phyloP scores from a whole-genome alignment of 2,888 invertebrate species.

The Choreutis nemorana region DNA sequence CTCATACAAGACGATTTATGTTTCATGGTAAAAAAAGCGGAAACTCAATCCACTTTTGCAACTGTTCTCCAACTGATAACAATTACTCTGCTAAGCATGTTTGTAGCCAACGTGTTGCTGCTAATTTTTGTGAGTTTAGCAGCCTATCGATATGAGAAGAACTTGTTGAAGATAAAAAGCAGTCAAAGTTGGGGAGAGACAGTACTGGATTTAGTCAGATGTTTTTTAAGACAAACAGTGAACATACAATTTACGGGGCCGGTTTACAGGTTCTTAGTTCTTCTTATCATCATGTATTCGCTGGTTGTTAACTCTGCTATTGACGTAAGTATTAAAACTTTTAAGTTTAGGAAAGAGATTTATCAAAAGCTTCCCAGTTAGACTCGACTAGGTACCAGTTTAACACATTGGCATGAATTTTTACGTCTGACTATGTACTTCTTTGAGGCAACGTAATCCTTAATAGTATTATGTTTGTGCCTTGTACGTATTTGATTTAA shows the following conservation, averaged over 20 bases:
- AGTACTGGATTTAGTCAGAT: conserved; percentile 39
- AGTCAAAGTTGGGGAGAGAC: conserved; percentile 23
- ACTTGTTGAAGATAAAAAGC: conserved; percentile 23
- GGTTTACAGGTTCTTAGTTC: conserved; percentile 32
- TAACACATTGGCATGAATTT: no score
- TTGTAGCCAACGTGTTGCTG: conserved; percentile 26
- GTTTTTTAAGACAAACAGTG: conserved; percentile 48
- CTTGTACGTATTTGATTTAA: no score
- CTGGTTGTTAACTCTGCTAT: conserved; percentile 48
- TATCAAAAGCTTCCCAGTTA: no score
- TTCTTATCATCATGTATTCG: conserved; percentile 42
- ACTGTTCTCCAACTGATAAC: conserved; percentile 41
- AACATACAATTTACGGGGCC: conserved; percentile 40
- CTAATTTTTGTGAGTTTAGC: conserved; percentile 26
- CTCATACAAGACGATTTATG: conserved; percentile 63
- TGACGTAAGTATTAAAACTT: conserved; percentile 55
- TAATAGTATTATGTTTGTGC: no score
- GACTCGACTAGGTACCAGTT: no score
- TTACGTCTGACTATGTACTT: neutral
- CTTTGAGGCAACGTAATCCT: no score
- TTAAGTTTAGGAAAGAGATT: no score
- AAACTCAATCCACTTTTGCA: conserved; percentile 52
- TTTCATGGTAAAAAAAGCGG: conserved; percentile 59
- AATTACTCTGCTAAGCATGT: conserved; percentile 26
- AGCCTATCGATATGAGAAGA: conserved; percentile 31